Conservation (phyloP, 2,113 vertebrate species). For the Hydrochoerus hydrochaeris region DNA sequence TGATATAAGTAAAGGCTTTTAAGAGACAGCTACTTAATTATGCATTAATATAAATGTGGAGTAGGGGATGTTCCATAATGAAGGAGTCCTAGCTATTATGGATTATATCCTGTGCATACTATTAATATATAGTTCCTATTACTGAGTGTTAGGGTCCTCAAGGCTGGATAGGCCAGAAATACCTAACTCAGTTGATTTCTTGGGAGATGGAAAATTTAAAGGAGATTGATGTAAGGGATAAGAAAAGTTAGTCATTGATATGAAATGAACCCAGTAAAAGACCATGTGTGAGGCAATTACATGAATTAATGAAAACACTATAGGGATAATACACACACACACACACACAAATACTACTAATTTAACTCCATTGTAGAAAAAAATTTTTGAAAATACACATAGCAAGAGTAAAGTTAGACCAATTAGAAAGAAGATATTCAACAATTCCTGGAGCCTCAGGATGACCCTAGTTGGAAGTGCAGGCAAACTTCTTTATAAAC, state of each 20-base stretch:
- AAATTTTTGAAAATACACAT: background rate
- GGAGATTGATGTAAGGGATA: slow-evolving; percentile 23
- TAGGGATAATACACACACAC: background rate
- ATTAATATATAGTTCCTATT: slow-evolving; percentile 50
- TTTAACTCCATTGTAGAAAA: background rate
- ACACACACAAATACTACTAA: background rate
- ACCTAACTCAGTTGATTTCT: slow-evolving; percentile 53
- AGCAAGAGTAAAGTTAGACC: background rate
- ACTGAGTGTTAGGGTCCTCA: slow-evolving; percentile 14
- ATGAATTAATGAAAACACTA: background rate
- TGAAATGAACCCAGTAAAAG: slow-evolving; percentile 13
- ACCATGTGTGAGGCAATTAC: background rate
- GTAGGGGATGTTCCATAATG: slow-evolving; percentile 56
- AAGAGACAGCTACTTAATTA: slow-evolving; percentile 77
- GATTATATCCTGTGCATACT: slow-evolving; percentile 31
- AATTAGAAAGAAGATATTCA: background rate
- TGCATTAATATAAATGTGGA: slow-evolving; percentile 76
- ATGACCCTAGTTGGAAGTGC: background rate
- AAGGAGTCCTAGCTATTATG: slow-evolving; percentile 17
- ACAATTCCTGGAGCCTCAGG: background rate
- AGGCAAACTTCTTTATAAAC: background rate
- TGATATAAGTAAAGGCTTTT: slow-evolving; percentile 77
- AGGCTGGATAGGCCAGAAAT: background rate
- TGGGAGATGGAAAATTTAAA: slow-evolving; percentile 26
- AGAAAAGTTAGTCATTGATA: background rate